Evolutionary conservation across 2,888 invertebrate species (phyloP).

Genomic region (Hirudinaria manillensis): DNA sequence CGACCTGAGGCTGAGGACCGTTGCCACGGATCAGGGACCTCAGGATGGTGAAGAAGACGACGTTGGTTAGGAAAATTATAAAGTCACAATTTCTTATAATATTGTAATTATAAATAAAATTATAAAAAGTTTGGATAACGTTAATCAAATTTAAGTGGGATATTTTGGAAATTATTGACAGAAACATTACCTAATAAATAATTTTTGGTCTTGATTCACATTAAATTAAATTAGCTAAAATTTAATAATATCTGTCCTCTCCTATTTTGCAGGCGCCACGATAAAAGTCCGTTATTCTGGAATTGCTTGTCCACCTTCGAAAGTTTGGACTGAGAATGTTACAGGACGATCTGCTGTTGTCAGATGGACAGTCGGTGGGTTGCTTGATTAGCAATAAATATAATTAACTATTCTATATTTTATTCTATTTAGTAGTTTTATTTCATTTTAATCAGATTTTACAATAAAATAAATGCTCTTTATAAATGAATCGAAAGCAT

Average conservation of each 20-base stretch:
- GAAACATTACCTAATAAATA: too few species aligned
- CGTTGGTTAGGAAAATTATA: too few species aligned
- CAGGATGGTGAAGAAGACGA: too few species aligned
- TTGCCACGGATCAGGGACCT: slow-evolving; percentile 34
- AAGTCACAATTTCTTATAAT: not conserved
- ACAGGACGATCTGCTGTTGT: slow-evolving; percentile 55
- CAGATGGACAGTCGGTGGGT: slow-evolving; percentile 51
- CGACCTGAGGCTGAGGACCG: slow-evolving; percentile 51
- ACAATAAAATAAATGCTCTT: too few species aligned
- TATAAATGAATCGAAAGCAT: too few species aligned
- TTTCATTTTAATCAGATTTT: too few species aligned
- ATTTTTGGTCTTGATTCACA: too few species aligned
- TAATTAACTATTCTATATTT: not conserved
- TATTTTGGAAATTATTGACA: too few species aligned
- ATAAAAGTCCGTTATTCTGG: slow-evolving; percentile 51
- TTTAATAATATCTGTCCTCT: not conserved
- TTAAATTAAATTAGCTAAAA: not conserved
- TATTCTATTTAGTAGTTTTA: too few species aligned
- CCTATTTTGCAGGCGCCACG: slow-evolving; percentile 45
- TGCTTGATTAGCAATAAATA: not conserved
- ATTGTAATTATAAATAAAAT: not conserved
- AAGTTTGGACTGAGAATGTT: slow-evolving; percentile 52
- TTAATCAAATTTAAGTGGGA: too few species aligned
- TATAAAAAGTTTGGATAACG: too few species aligned
- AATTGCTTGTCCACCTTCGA: slow-evolving; percentile 49